Evolutionary conservation across 2,113 vertebrate genomes (phyloP).

Genomic region (Misgurnus anguillicaudatus): DNA sequence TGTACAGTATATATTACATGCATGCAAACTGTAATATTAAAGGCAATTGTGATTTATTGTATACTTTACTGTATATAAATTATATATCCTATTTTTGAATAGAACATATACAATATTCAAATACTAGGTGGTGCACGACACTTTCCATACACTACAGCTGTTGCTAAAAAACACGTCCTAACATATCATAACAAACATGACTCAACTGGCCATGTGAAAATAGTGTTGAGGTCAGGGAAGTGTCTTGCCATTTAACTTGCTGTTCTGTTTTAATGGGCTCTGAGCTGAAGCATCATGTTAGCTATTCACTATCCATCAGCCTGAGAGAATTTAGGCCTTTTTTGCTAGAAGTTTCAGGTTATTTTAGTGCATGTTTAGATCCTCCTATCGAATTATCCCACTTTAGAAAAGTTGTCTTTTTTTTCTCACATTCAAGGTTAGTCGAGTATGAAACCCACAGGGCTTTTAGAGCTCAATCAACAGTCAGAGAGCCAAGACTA

Average conservation of each 20-base stretch:
- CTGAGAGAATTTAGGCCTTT: constrained; percentile 7
- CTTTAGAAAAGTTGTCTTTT: constrained; percentile 43
- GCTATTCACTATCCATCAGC: constrained; percentile 38
- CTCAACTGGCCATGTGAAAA: neutral
- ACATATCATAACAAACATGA: neutral
- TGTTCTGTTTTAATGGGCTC: constrained; percentile 29
- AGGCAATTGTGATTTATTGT: too few species aligned
- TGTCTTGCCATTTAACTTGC: constrained; percentile 15
- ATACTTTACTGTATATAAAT: too few species aligned
- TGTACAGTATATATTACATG: neutral
- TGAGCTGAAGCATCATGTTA: constrained; percentile 23
- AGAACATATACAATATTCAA: too few species aligned
- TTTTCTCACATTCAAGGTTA: constrained; percentile 35
- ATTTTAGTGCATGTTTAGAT: constrained; percentile 30
- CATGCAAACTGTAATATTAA: too few species aligned
- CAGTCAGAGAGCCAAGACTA: constrained; percentile 26
- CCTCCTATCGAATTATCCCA: constrained; percentile 37
- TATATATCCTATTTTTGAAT: too few species aligned
- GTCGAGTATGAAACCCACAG: constrained; percentile 41
- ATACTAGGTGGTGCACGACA: too few species aligned
- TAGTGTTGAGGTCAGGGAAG: neutral
- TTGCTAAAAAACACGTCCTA: neutral
- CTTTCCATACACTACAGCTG: neutral
- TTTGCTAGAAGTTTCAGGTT: constrained; percentile 21
- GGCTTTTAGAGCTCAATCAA: constrained; percentile 29